Evolutionary conservation across 2,113 vertebrate genomes (phyloP), one percentile per base, ranked within the genome.

Genomic region (Gymnorhina tibicen): DNA sequence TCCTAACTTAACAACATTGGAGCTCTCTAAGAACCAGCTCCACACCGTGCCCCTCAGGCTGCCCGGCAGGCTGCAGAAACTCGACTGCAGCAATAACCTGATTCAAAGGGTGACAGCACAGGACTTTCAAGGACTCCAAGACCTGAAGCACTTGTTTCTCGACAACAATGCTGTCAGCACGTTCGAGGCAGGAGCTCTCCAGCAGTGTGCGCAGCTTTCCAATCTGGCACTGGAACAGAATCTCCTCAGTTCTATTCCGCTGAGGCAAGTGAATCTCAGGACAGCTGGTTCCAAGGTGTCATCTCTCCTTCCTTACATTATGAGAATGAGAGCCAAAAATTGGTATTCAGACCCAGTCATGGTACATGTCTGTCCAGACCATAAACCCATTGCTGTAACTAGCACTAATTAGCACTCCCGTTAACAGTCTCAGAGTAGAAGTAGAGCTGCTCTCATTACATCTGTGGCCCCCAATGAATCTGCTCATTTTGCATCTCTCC

Each of bases 191-290:
- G 98, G 98, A 50, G 98, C 98, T 68, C 97, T 98, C 87, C 98
- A 97, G 86, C 96, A 95, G 85, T 98, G 98, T 28, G 75, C 28
- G 0, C 97, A 98, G 53, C 97, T 98, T 60, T 98, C 98, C 6
- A 98, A 98, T 85, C 93, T 99, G 89, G 98, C 98, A 0, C 87
- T 98, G 97, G 98, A 99, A 84, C 98, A 98, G 97, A 99, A 99
- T 69, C 96, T 97, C 41, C 97, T 99, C 21, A 33, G 96, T 78
- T 98, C 98, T 46, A 97, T 98, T 83, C 98, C 98, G 1, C 83
- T 98, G 39, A 98, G 98, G 98, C 98, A 97, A 97, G 95, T 96
- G 79, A 81, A 87, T 87, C 56, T 68, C 63, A 75, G 60, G 39
- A 28, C 39, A 69, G 86, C 52, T 64, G n/a, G 27, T 53, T 89